A percentile compares a stretch with the other conserved stretches of the same genome.
phyloP scores from a whole-genome alignment of 2,113 vertebrate genomes.

The Oncorhynchus mykiss region DNA sequence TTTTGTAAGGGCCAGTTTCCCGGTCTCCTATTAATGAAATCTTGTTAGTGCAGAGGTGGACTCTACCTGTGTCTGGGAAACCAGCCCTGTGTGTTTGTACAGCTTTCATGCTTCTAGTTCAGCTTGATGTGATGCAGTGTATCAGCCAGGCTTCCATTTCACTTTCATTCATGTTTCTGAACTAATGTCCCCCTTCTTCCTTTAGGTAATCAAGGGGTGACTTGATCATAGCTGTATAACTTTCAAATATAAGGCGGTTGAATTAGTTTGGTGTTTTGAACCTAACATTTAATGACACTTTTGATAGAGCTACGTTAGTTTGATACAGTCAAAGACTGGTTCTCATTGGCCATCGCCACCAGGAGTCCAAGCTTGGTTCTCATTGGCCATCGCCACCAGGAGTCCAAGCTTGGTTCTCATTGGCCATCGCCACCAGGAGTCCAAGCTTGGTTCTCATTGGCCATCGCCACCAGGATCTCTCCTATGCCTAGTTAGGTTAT shows the following conservation, averaged over 20 bases:
- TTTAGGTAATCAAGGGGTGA: neutral
- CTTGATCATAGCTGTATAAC: neutral
- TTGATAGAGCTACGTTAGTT: no score
- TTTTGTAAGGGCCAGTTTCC: no score
- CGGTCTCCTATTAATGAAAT: no score
- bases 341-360: conserved; percentile 2
- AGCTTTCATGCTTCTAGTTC: no score
- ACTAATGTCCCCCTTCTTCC: neutral
- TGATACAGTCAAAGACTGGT: no score
- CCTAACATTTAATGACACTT: no score
- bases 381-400: neutral
- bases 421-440: no score
- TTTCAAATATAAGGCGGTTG: no score
- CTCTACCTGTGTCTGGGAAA: no score
- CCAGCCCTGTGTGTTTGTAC: no score
- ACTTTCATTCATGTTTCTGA: conserved; percentile 20
- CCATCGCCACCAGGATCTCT: conserved; percentile 1
- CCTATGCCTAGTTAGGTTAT: conserved; percentile 42
- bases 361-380: neutral
- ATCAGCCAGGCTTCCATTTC: conserved; percentile 1
- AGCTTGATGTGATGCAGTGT: neutral
- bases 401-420: neutral
- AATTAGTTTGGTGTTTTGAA: neutral
- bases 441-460: no score
- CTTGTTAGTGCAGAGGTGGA: no score